Evolutionary conservation across 2,113 vertebrate genomes (phyloP), one percentile per base, ranked within the genome.

Genomic region (Kryptolebias marmoratus): DNA sequence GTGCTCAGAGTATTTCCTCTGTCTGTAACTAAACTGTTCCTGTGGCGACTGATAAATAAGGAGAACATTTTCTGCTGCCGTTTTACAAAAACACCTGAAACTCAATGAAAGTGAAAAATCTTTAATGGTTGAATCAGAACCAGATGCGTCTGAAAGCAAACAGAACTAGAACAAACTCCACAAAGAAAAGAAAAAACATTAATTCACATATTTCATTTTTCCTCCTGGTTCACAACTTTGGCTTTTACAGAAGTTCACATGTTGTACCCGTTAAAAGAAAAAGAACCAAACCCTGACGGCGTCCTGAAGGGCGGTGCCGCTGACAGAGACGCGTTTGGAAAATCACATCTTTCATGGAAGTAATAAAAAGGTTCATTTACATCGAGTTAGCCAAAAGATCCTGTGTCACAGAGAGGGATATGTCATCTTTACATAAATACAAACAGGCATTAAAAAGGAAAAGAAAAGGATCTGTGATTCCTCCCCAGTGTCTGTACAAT

Each of bases 401-500:
- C 45, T 49, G 32, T 12, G n/a, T 28, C 27, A 45, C 13, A 47
- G 27, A 47, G 42, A 15, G 11, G 42, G 15, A 49, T 8, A 28
- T 32, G 13, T 11, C 13, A 27, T 28, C 1, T n/a, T 13, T 0
- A 87, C 77, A 83, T 61, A 85, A 89, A 82, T 74, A 90, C 67
- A 90, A 79, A 82, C 84, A 83, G 55, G 66, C 44, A 55, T 68
- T 82, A 81, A 73, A 88, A 64, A 68, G 14, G 81, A 22, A 47
- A 71, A 76, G 56, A 72, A 80, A 81, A 69, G 1, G 61, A 49
- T 7, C 4, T 13, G 15, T 11, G 3, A 36, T 36, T 7, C 32
- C 32, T 7, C 32, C 74, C 83, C 78, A 65, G 64, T 58, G 28
- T 87, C 60, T 88, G 68, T 88, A 88, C 83, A 87, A 22, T 71